These are phyloP conservation scores for Cryptocephalus moraei DNA, from an alignment of 2,888 invertebrate genomes.

Conservation along the genomic window DNA sequence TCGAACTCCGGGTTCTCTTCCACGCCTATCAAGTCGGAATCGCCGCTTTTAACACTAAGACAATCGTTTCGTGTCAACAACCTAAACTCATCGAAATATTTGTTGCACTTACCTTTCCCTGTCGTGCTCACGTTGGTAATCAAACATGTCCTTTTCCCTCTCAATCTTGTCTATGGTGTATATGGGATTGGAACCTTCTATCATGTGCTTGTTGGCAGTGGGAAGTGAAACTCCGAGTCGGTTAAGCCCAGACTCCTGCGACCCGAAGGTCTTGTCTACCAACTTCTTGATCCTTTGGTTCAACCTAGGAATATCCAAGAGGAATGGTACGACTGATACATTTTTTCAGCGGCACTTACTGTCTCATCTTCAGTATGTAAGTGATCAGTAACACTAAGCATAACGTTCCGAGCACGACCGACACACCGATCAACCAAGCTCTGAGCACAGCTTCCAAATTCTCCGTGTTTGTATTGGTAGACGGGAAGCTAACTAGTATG, in stretches of 20 bases:
- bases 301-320: constrained; percentile 37
- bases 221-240: constrained; percentile 43
- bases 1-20: constrained; percentile 56
- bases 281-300: constrained; percentile 51
- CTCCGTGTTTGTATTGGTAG: constrained; percentile 21
- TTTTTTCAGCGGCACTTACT: constrained; percentile 34
- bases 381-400: constrained; percentile 44
- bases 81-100: background rate
- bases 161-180: constrained; percentile 38
- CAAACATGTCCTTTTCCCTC: constrained; percentile 8
- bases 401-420: constrained; percentile 43
- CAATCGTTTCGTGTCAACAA: background rate
- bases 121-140: constrained; percentile 8
- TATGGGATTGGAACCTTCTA: constrained; percentile 62
- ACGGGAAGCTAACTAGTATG: constrained; percentile 17
- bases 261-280: constrained; percentile 53
- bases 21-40: constrained; percentile 56
- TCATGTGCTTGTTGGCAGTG: constrained; percentile 59
- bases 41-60: constrained; percentile 48
- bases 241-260: constrained; percentile 51
- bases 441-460: constrained; percentile 37
- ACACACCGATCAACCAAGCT: constrained; percentile 44
- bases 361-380: constrained; percentile 46
- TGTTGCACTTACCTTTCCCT: background rate
- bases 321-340: constrained; percentile 1